Conservation (phyloP, 64 coral and sea anemone species). For the Porites australiensis region DNA sequence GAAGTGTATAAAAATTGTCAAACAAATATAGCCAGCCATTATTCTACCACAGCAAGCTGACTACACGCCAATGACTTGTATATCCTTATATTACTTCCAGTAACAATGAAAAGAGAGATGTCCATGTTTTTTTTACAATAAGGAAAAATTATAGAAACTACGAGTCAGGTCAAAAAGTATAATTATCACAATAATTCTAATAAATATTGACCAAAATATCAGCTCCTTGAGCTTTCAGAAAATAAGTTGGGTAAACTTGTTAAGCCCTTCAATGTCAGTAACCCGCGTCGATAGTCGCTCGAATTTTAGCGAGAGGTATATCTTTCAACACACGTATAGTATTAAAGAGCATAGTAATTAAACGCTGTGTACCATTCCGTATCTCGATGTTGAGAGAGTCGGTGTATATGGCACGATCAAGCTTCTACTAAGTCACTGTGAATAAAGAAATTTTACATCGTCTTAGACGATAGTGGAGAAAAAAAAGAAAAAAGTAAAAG, state of each 20-base stretch:
- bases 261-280: neutral
- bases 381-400: neutral
- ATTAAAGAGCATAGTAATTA: too few species aligned
- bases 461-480: neutral
- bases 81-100: neutral
- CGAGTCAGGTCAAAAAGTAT: neutral
- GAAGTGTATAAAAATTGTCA: too few species aligned
- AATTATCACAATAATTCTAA: neutral
- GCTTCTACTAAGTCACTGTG: neutral
- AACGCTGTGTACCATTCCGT: too few species aligned
- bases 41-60: too few species aligned
- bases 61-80: too few species aligned
- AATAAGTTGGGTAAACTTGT: neutral
- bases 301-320: neutral
- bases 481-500: neutral
- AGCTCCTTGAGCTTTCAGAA: neutral
- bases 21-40: too few species aligned
- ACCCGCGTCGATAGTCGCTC: neutral
- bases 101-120: neutral
- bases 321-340: neutral
- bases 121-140: neutral
- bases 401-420: neutral
- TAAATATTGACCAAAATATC: neutral
- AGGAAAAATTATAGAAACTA: neutral
- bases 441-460: slow-evolving; percentile 32